A percentile compares a stretch with the other conserved stretches of the same genome.
These are phyloP conservation scores for Pseudochaenichthys georgianus DNA, from an alignment of 2,797 vertebrate genomes.

Conservation along the genomic window DNA sequence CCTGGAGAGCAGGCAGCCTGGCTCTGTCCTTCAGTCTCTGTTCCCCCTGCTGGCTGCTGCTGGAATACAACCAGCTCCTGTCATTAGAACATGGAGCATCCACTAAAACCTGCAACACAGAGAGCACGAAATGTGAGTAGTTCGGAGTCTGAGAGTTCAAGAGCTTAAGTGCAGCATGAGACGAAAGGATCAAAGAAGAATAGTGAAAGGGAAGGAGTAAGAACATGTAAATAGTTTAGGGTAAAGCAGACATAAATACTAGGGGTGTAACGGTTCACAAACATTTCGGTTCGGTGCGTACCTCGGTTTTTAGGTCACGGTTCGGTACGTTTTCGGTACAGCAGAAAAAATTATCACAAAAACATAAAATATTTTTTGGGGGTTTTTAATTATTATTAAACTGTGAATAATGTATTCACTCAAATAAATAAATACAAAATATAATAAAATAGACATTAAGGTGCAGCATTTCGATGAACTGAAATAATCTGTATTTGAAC, in stretches of 20 bases:
- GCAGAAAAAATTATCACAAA: too few relatives aligned
- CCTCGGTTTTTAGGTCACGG: too few relatives aligned
- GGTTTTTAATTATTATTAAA: too few relatives aligned
- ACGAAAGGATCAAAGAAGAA: not conserved
- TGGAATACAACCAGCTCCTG: constrained; percentile 93
- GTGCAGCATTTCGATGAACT: too few relatives aligned
- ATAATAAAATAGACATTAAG: too few relatives aligned
- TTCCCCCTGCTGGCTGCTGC: constrained; percentile 84
- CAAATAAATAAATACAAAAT: too few relatives aligned
- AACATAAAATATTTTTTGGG: too few relatives aligned
- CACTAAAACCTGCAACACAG: constrained; percentile 88
- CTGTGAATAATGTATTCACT: too few relatives aligned
- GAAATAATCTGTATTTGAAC: too few relatives aligned
- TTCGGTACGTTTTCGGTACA: too few relatives aligned
- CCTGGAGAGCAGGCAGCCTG: constrained; percentile 87
- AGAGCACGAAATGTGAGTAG: not conserved
- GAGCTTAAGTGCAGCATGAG: not conserved
- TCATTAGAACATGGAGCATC: constrained; percentile 98
- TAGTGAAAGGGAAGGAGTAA: not conserved
- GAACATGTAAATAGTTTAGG: not conserved
- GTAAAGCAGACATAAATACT: not conserved
- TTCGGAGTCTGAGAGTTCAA: not conserved
- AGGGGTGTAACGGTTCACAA: too few relatives aligned
- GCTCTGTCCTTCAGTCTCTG: constrained; percentile 86
- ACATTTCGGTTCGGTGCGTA: too few relatives aligned